Evolutionary conservation across 2,113 vertebrate species (phyloP), one percentile per base, ranked within the genome.

Genomic region (Capreolus pygargus): DNA sequence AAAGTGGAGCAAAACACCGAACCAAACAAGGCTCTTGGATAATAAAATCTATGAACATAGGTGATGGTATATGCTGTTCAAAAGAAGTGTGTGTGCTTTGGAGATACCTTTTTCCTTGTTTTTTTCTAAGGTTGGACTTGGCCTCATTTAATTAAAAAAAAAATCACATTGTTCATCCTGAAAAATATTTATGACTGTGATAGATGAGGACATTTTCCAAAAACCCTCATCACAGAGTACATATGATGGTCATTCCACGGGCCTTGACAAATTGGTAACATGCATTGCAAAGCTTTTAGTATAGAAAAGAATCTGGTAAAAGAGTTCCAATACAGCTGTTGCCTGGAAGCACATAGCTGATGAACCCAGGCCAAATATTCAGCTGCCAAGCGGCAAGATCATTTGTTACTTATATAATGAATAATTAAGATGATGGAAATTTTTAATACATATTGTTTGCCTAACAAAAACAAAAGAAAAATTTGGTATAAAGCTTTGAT

Each of bases 31-130:
- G 28, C 30, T 91, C 45, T 13, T 39, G 10, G 30, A 60, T 60
- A 90, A 92, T 4, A 91, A n/a, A 84, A 67, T 95, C 50, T 87
- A 79, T 60, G 82, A 82, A 94, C 74, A 97, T 89, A 95, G 43
- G 13, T 52, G 36, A 95, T 6, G 27, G 43, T 28, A 95, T 92
- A 94, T 10, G 1, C 9, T 95, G 86, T 89, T 84, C 84, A 64
- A 91, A 79, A 93, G 57, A 54, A 55, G 55, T 30, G 21, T 87
- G 33, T 89, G 47, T 78, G 9, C 6, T 50, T 86, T 85, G 39
- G 33, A 96, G 86, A 96, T 45, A 95, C n/a, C 17, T 28, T 57
- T 93, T 60, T 58, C 6, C 97, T 94, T 74, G n/a, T 2, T 10
- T 47, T 87, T 92, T 67, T 78, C 70, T 60, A 90, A 74, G 12